Evolutionary conservation across 2,113 vertebrate species (phyloP), one percentile per base, ranked within the genome.

Genomic region (Origma solitaria): DNA sequence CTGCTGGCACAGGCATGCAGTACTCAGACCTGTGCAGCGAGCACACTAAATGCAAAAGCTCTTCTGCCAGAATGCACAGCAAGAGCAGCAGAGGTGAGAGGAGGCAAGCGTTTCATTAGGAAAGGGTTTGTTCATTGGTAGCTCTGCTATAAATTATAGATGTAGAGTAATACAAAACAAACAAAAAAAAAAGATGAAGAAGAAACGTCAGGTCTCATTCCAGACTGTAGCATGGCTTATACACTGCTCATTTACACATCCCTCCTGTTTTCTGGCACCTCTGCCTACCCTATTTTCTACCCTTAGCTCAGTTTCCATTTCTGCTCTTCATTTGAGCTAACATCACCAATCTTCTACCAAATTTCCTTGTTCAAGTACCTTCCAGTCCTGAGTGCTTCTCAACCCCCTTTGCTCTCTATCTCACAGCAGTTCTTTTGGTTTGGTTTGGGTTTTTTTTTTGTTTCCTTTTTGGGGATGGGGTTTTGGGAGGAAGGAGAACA

Each of bases 401-500:
- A 66, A 44, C 7, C 8, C 21, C 18, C 60, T 56, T 33, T 56
- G 11, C 33, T 54, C 25, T 53, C 15, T 58, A n/a, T n/a, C 11
- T 16, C 24, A 30, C 35, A 50, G 50, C 1, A 40, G 7, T 61
- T 56, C 5, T 37, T 49, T 64, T 35, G 9, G 3, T 84, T n/a
- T 17, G 9, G 0, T 16, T 72, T 73, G 42, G 21, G 47, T 23
- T 49, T 1, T 13, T 35, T 40, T 27, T 64, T 60, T 4, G 0
- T 6, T 12, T 79, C 42, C 10, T 38, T 27, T 42, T 51, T 30
- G 20, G 27, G 15, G 25, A 7, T 25, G 15, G 7, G 4, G 8
- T 50, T 79, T 58, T 65, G 15, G 22, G 13, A 28, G 4, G 18
- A 20, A 38, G 16, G 2, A 40, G 5, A 13, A n/a, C 25, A 42